Evolutionary conservation across 1,140 invertebrate species (phyloP).

Genomic region (Euura saliciscinereae): DNA sequence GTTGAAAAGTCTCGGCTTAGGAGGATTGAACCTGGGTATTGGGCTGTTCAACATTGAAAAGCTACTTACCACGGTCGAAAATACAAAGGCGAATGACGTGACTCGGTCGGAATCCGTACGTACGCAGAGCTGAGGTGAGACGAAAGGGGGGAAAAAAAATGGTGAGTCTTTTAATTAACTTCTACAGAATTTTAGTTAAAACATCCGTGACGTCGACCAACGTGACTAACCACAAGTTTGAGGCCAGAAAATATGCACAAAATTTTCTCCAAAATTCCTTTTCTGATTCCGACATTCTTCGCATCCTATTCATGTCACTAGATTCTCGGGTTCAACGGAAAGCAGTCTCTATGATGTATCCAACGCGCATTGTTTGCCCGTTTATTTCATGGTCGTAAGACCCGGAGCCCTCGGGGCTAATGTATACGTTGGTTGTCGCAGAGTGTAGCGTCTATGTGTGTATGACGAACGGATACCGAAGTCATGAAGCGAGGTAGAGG

Average conservation of each 20-base stretch:
- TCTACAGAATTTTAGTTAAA: neutral
- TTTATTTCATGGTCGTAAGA: too few relatives aligned
- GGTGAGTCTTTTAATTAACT: conserved; percentile 1
- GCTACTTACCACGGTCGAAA: neutral
- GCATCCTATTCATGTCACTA: too few relatives aligned
- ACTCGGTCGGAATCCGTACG: conserved; percentile 1
- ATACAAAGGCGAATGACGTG: conserved; percentile 3
- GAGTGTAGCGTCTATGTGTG: neutral
- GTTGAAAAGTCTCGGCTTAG: too few relatives aligned
- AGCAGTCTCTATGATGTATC: too few relatives aligned
- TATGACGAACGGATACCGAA: neutral
- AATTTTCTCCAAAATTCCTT: too few relatives aligned
- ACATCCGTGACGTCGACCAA: neutral
- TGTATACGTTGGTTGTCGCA: too few relatives aligned
- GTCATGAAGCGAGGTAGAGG: neutral
- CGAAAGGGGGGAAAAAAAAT: neutral
- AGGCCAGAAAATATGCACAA: too few relatives aligned
- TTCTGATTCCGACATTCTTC: too few relatives aligned
- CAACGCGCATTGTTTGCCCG: too few relatives aligned
- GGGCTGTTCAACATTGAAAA: neutral
- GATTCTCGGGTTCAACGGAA: too few relatives aligned
- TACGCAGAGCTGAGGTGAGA: neutral
- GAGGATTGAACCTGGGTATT: too few relatives aligned
- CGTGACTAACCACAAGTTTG: neutral
- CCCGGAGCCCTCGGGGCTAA: too few relatives aligned